These are phyloP conservation scores for Ramazzottius varieornatus DNA, from an alignment of 2,888 invertebrate species.

Conservation along the genomic window DNA sequence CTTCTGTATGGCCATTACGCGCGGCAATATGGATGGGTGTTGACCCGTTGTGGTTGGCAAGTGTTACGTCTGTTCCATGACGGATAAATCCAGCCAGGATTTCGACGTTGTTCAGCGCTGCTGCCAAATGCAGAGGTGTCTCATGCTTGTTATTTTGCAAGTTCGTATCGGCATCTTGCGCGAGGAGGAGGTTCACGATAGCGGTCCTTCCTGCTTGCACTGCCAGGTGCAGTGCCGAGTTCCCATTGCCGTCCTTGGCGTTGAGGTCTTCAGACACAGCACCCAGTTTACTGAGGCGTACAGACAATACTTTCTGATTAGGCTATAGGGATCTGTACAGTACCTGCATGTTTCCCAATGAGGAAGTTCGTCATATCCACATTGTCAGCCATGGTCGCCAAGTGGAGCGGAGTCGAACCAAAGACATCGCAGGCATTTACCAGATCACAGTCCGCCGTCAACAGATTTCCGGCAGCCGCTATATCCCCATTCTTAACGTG, in stretches of 20 bases:
- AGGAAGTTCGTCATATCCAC: neutral
- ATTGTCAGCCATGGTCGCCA: neutral
- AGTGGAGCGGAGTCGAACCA: neutral
- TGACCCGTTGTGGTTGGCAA: neutral
- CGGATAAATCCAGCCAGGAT: neutral
- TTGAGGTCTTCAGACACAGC: neutral
- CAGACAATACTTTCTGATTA: no score
- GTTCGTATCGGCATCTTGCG: neutral
- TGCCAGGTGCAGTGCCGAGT: neutral
- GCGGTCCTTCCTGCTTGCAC: neutral
- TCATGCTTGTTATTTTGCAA: neutral
- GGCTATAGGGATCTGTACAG: neutral
- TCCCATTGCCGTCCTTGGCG: neutral
- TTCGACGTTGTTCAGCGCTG: neutral
- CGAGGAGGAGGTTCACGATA: neutral
- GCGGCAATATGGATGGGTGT: neutral
- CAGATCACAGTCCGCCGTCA: neutral
- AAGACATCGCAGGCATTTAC: neutral
- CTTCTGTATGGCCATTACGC: neutral
- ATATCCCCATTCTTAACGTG: no score
- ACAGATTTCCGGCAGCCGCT: no score
- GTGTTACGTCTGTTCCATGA: neutral
- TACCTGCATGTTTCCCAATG: neutral
- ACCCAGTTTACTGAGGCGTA: no score
- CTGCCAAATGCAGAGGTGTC: neutral